Base-by-base conservation (phyloP, 2,888 invertebrate genomes). In the Didymodactylos carnosus region DNA sequence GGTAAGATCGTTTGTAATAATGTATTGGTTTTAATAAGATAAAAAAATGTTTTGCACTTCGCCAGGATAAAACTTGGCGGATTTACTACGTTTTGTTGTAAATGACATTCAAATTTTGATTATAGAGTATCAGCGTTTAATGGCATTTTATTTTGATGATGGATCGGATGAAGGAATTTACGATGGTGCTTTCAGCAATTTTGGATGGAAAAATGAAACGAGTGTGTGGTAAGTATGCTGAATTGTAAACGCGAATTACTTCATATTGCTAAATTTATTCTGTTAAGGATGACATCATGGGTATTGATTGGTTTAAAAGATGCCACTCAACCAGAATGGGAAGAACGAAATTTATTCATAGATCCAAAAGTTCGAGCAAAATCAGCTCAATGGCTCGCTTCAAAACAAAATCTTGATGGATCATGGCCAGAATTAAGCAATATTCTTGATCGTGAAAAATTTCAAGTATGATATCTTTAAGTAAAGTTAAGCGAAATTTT, bases 291-390 rank as follows among this genome's bases (percentile, higher is more conserved):
- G 77, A 94, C 95, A 0, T 90, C 94, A 0, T 94, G 91, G 83
- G 91, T 91, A 80, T 89, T 91, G 0, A 87, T 91, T 77, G 87
- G 91, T 71, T 89, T 95, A 81, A 90, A 92, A 82, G 91, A 92
- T 80, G 93, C 94, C 0, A 90, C 90, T 46, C 93, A 93, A 83
- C 92, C 93, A 80, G 94, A 95, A 82, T 95, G 94, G 94, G 94
- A 94, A 82, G 92, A 89, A 82, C 92, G 89, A 80, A 35, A 62
- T 35, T 88, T 95, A 73, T 94, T 91, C 84, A 92, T 95, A 77
- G 94, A 94, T 82, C 90, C 92, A 0, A 86, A 87, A 69, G 90
- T 92, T 5, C 91, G 94, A 79, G 88, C 90, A 7, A 89, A 88
- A 81, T 88, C 94, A 0, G 89, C 92, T 3, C 86, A 88, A 1